Base-by-base conservation (phyloP, 2,797 vertebrate genomes). In the Chloroceryle amazona region DNA sequence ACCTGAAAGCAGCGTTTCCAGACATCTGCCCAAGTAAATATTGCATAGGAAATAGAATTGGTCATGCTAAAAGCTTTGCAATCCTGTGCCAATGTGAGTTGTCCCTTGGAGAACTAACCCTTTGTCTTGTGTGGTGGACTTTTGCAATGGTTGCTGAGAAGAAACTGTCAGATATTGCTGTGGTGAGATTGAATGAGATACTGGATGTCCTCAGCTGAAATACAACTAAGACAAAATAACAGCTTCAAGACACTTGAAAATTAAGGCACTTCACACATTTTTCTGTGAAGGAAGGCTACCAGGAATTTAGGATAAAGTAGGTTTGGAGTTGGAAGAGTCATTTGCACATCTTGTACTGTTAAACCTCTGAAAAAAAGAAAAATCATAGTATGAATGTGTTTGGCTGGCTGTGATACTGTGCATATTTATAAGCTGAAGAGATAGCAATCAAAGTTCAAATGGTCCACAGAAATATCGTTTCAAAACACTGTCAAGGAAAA, bases 371-470 rank as follows among this genome's bases (percentile, higher is more conserved):
- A 78, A 47, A 58, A 80, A 60, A 57, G 51, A n/a, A 55, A 33
- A 73, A 25, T 13, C 37, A 1, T 54, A 3, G 0, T 25, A 8
- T 62, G 35, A 15, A 1, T 61, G 0, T 1, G 0, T 22, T 81
- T 57, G 76, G 61, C 72, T 81, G 23, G 61, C 66, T 83, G 31
- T 47, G 76, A 31, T 86, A 41, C 67, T 52, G 35, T 55, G 76
- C 63, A 60, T 47, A 47, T 75, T 80, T 71, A 75, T 52, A 60
- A 84, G 39, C 31, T 33, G 54, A 73, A 55, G 70, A 71, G 62
- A 71, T 28, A 55, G 47, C 25, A 84, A 62, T 84, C 79, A 72
- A 93, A 88, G 83, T 92, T 94, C 88, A 84, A 44, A 60, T 46
- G 31, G 60, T 89, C 25, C 66, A 62, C 3, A 2, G 62, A 90